Conservation (phyloP, 1,140 invertebrate species). For the Mylabris phalerata region DNA sequence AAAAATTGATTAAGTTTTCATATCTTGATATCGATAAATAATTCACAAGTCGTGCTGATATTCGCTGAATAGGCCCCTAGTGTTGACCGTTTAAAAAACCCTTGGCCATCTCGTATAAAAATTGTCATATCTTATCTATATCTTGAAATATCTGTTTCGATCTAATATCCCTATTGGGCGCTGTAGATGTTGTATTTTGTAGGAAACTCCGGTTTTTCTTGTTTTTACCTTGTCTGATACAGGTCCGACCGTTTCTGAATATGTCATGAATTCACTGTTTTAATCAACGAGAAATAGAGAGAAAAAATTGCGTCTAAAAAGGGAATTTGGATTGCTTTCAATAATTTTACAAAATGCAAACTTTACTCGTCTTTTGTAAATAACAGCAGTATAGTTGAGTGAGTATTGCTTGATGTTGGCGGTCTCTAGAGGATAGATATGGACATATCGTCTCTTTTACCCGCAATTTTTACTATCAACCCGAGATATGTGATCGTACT, state of each 20-base stretch:
- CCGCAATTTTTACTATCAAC: conserved; percentile 31
- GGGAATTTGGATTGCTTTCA: too few species aligned
- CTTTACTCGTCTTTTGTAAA: too few species aligned
- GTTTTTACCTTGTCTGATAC: conserved; percentile 1
- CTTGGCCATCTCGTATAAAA: conserved; percentile 1
- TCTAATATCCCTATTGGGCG: conserved; percentile 6
- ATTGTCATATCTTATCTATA: conserved; percentile 18
- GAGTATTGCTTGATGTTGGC: too few species aligned
- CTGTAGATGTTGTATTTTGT: conserved; percentile 12
- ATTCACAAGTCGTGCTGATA: too few species aligned
- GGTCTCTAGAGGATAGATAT: neutral
- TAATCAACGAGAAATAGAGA: conserved; percentile 2
- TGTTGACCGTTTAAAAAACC: too few species aligned
- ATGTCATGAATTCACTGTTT: conserved; percentile 18
- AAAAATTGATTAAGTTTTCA: too few species aligned
- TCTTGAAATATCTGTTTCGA: conserved; percentile 15
- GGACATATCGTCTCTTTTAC: conserved; percentile 11
- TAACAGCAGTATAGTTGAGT: too few species aligned
- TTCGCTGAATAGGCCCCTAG: too few species aligned
- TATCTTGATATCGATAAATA: too few species aligned
- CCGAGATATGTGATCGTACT: conserved; percentile 35
- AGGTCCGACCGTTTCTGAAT: conserved; percentile 17
- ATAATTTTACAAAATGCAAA: too few species aligned
- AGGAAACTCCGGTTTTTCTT: too few species aligned
- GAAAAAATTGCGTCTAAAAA: neutral